Base-by-base conservation (phyloP, 2,797 vertebrate genomes). In the Mormyrops boulengeri region DNA sequence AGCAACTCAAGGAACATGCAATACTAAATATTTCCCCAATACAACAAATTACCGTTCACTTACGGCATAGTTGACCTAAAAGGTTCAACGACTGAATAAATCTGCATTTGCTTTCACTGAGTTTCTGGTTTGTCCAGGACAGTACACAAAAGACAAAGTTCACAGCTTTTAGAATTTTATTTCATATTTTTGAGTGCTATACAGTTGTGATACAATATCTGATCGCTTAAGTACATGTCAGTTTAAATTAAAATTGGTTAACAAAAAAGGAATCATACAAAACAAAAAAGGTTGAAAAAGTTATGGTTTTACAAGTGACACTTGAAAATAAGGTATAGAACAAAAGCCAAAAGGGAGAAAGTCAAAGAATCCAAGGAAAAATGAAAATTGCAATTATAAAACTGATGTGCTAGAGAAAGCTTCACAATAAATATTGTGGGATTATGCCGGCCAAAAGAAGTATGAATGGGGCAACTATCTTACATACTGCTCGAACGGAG, bases 111-210 rank as follows among this genome's bases (percentile, higher is more conserved):
- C 73, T 44, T 80, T 38, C 11, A 19, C 69, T 17, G 0, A 6
- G 19, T 34, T 41, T 6, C 17, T 22, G 38, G 17, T n/a, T 82
- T 9, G 6, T 47, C 19, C 30, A 19, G 34, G 66, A 69, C 11
- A 69, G 30, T 41, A 12, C 19, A 47, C 19, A 44, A 38, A 2
- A 2, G 66, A 73, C 17, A 82, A 22, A 47, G 6, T 1, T 47
- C 38, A 47, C 77, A 89, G 82, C 62, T 85, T 85, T 73, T 52
- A 30, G 11, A 49, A 89, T 87, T 89, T 89, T 89, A 89, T 89
- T 89, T 85, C 53, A 87, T 50, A 47, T 89, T 55, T 89, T 84
- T 84, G 69, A 86, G 89, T 89, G 89, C 89, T 89, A 80, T 89
- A 86, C 82, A 89, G 50, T 47, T 62, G 60, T 89, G 84, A 89